Evolutionary conservation across 1,140 invertebrate species (phyloP).

Genomic region (Brachionus calyciflorus): DNA sequence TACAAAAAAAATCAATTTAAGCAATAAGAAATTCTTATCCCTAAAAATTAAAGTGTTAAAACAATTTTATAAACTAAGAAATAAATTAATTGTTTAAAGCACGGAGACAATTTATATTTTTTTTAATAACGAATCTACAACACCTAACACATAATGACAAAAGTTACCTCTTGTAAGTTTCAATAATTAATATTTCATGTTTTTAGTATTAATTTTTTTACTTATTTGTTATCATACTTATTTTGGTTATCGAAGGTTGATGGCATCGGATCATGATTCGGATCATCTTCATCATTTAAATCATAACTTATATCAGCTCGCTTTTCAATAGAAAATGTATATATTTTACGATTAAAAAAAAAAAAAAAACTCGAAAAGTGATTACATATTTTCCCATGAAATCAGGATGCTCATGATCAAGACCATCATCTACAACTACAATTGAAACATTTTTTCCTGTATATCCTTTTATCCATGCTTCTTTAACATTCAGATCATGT

Average conservation of each 20-base stretch:
- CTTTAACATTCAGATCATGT: constrained; percentile 39
- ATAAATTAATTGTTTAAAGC: no score
- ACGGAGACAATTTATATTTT: no score
- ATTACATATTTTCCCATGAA: constrained; percentile 45
- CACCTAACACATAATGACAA: no score
- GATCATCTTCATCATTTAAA: constrained; percentile 47
- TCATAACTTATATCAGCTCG: constrained; percentile 47
- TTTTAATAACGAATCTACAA: no score
- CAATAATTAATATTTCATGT: background rate
- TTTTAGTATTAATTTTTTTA: background rate
- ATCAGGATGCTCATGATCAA: constrained; percentile 47
- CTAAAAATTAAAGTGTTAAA: no score
- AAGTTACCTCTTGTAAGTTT: background rate
- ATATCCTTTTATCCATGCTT: constrained; percentile 43
- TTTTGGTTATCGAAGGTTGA: constrained; percentile 43
- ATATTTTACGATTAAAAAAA: no score
- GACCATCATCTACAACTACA: constrained; percentile 44
- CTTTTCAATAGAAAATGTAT: background rate
- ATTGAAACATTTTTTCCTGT: constrained; percentile 42
- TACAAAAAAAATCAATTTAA: no score
- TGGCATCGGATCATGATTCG: constrained; percentile 47
- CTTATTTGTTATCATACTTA: background rate
- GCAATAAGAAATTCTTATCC: no score
- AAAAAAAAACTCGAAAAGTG: no score
- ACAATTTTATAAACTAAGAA: no score